Base-by-base conservation (phyloP, 2,797 vertebrate genomes). In the Galago senegalensis region DNA sequence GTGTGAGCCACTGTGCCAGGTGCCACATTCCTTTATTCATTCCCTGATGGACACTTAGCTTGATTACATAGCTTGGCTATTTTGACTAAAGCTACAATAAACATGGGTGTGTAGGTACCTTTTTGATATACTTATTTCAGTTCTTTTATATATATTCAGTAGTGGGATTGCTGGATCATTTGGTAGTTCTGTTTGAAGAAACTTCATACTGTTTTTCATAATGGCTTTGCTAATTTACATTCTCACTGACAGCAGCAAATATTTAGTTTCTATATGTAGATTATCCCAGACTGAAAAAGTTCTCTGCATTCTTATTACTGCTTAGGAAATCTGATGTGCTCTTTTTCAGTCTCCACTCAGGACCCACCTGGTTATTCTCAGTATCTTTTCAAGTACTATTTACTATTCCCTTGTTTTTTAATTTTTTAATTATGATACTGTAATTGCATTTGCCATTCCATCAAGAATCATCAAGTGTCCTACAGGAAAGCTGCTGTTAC, bases 341-440 rank as follows among this genome's bases (percentile, higher is more conserved):
- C 34, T 75, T 81, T 69, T 81, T 72, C 25, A 72, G 0, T 79
- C 17, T 83, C 27, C 20, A 77, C 56, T 60, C 43, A 93, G 37
- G 46, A 58, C 31, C 72, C 53, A 67, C 34, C 16, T 14, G 88
- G 58, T 94, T 90, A 83, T 70, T 82, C 37, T 86, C 76, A 87
- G 87, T 3, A 65, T 90, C 20, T 94, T 84, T 92, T 94, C n/a
- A 92, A 89, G 60, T 29, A 63, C 23, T 40, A 37, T 81, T 91
- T 92, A 14, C 25, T 58, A 0, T 89, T 92, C 29, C 31, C 40
- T 69, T 34, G 34, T 84, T n/a, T 70, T 91, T 80, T 82, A 31
- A 49, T 67, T 88, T 69, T 11, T 89, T 86, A 89, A 89, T 89
- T 69, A 70, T 76, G 86, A 76, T 43, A 56, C 23, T 81, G 18